Percentiles rank a stretch among this genome's conserved stretches.
Evolutionary conservation across 2,113 vertebrate genomes (phyloP).

Genomic region (Calyptomena viridis): DNA sequence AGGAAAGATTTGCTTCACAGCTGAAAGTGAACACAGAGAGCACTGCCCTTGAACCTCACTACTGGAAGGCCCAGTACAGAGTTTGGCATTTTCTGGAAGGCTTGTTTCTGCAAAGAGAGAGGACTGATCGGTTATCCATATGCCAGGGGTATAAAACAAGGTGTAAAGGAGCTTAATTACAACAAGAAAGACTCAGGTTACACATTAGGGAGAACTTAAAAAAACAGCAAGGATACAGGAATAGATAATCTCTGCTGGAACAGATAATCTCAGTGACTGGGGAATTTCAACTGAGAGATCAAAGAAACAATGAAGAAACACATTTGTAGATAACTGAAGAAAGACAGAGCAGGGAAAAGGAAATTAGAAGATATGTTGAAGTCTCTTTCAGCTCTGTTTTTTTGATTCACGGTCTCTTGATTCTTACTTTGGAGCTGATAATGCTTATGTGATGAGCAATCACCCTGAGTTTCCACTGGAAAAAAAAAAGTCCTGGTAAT

Average conservation of each 20-base stretch:
- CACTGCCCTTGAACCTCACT: not conserved
- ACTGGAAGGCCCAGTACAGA: not conserved
- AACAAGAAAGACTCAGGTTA: not conserved
- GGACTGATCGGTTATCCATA: not conserved
- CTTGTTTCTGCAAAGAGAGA: not conserved
- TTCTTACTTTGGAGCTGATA: not conserved
- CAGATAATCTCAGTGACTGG: not conserved
- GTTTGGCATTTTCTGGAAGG: not conserved
- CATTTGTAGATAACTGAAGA: not conserved
- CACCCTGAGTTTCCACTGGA: not conserved
- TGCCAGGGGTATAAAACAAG: not conserved
- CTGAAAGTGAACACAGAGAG: not conserved
- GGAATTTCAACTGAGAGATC: not conserved
- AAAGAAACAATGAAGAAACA: conserved; percentile 11
- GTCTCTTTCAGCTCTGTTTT: not conserved
- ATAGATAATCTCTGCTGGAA: not conserved
- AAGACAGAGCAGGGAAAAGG: not conserved
- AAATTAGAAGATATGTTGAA: not conserved
- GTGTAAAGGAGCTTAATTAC: not conserved
- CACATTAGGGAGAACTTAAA: not conserved
- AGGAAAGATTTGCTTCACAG: not conserved
- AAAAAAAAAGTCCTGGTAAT: not conserved
- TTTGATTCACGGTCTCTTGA: not conserved
- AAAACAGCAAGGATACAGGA: not conserved
- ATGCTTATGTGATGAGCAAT: not conserved